phyloP scores from a whole-genome alignment of 1,140 invertebrate genomes.

The Centruroides vittatus region DNA sequence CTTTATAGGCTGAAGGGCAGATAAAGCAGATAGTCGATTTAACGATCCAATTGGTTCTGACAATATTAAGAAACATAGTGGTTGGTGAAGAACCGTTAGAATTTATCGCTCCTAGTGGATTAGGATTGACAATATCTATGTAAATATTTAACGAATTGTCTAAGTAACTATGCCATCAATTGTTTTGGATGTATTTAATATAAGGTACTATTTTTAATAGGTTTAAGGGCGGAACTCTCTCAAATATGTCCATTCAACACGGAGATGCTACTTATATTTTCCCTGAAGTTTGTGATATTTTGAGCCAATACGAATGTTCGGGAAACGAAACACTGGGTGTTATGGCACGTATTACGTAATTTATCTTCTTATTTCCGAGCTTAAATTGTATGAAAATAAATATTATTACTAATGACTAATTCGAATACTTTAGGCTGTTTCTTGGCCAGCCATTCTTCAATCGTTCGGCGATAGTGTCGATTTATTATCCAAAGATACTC shows the following conservation, averaged over 20 bases:
- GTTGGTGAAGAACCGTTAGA: slow-evolving; percentile 23
- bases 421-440: slow-evolving; percentile 18
- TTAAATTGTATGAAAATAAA: too few species aligned
- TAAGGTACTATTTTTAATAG: neutral
- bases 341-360: slow-evolving; percentile 11
- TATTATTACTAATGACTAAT: neutral
- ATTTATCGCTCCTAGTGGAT: slow-evolving; percentile 21
- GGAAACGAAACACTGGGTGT: slow-evolving; percentile 23
- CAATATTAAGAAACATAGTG: slow-evolving; percentile 22
- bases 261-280: slow-evolving; percentile 22
- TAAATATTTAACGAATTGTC: slow-evolving; percentile 3
- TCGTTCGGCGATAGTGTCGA: slow-evolving; percentile 23
- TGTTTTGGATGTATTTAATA: neutral
- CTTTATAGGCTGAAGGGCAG: slow-evolving; percentile 18
- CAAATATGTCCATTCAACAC: slow-evolving; percentile 20
- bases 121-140: slow-evolving; percentile 23
- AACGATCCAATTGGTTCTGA: slow-evolving; percentile 20
- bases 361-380: too few species aligned
- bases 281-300: slow-evolving; percentile 22
- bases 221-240: slow-evolving; percentile 18
- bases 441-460: slow-evolving; percentile 22
- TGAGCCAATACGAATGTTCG: slow-evolving; percentile 15
- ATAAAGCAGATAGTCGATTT: slow-evolving; percentile 21
- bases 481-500: slow-evolving; percentile 21
- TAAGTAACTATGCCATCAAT: neutral